phyloP scores from a whole-genome alignment of 2,888 invertebrate genomes.

The Dynastes grantii region DNA sequence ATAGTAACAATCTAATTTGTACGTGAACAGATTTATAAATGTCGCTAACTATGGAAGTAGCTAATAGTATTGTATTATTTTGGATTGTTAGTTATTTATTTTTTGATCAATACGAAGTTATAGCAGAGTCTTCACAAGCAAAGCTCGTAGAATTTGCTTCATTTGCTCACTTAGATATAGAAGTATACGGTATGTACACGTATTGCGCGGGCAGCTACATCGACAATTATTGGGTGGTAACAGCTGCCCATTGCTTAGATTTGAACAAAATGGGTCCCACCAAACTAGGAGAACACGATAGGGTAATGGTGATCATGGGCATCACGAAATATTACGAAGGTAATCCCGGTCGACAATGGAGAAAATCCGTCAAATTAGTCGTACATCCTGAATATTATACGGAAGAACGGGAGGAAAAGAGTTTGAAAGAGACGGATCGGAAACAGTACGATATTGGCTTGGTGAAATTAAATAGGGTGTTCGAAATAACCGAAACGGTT shows the following conservation, averaged over 20 bases:
- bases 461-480: background rate
- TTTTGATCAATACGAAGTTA: too few species aligned
- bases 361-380: background rate
- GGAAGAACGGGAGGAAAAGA: background rate
- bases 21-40: too few species aligned
- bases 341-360: background rate
- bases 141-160: background rate
- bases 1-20: too few species aligned
- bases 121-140: too few species aligned
- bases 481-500: background rate
- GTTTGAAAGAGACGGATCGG: background rate
- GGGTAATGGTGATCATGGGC: background rate
- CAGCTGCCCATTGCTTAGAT: background rate
- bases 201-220: constrained; percentile 15
- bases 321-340: background rate
- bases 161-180: constrained; percentile 15
- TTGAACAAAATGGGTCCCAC: background rate
- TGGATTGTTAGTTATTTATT: too few species aligned
- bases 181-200: background rate
- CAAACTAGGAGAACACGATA: background rate
- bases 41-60: too few species aligned
- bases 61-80: too few species aligned
- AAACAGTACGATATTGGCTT: constrained; percentile 1
- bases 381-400: constrained; percentile 12
- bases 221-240: constrained; percentile 2